A percentile compares a stretch with the other conserved stretches of the same genome.
Conservation (phyloP, 2,888 invertebrate genomes). For the Leptopterna dolabrata region DNA sequence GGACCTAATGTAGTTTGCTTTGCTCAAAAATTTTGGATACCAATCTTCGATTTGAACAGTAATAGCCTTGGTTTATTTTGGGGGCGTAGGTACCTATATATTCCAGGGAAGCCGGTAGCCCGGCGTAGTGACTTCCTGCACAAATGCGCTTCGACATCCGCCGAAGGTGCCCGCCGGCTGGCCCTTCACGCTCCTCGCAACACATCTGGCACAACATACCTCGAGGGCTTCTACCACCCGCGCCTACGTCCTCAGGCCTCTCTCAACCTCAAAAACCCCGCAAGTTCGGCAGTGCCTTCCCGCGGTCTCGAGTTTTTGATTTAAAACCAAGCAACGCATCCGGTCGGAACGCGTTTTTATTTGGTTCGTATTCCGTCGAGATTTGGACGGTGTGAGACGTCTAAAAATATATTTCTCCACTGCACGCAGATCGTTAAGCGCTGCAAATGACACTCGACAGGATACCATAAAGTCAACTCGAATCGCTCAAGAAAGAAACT, state of each 20-base stretch:
- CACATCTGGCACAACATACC: slow-evolving; percentile 54
- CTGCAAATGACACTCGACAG: too few relatives aligned
- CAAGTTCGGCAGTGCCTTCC: background rate
- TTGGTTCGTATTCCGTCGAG: background rate
- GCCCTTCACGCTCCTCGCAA: slow-evolving; percentile 13
- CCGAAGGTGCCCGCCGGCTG: slow-evolving; percentile 51
- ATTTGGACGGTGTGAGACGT: background rate
- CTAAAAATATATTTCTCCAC: background rate
- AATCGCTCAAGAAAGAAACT: too few relatives aligned
- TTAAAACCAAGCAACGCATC: slow-evolving; percentile 21
- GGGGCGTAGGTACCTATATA: background rate
- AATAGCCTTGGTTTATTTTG: background rate
- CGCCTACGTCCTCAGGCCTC: background rate
- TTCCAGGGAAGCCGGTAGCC: slow-evolving; percentile 29
- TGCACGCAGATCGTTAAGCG: too few relatives aligned
- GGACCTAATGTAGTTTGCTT: too few relatives aligned
- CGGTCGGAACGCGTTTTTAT: background rate
- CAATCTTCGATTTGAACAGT: background rate
- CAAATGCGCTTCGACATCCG: slow-evolving; percentile 56
- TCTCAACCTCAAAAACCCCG: background rate
- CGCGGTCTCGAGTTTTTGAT: slow-evolving; percentile 33
- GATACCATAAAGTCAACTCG: too few relatives aligned
- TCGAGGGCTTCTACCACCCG: background rate
- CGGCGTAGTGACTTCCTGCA: slow-evolving; percentile 54
- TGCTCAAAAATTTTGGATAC: too few relatives aligned